These are phyloP conservation scores for Athene cunicularia DNA, from an alignment of 2,113 vertebrate species.

Conservation along the genomic window DNA sequence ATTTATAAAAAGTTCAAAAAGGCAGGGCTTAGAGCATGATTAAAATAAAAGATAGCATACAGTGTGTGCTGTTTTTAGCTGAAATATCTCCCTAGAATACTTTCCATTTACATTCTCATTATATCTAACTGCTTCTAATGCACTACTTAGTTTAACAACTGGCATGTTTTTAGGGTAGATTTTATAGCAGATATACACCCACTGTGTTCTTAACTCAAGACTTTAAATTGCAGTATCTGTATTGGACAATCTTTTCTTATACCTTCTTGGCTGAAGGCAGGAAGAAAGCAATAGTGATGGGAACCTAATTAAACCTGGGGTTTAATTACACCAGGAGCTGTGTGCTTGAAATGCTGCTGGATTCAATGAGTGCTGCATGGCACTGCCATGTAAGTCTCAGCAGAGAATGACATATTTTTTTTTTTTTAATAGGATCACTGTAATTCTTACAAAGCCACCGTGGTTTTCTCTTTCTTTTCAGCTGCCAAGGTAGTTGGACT, in stretches of 20 bases:
- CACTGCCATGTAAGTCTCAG: slow-evolving; percentile 24
- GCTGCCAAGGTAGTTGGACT: slow-evolving; percentile 45
- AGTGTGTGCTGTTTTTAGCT: slow-evolving; percentile 47
- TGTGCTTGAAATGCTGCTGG: slow-evolving; percentile 30
- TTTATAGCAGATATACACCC: slow-evolving; percentile 39
- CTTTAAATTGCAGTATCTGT: slow-evolving; percentile 48
- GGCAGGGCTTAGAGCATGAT: slow-evolving; percentile 58
- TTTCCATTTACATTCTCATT: slow-evolving; percentile 67
- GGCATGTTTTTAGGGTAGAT: slow-evolving; percentile 60
- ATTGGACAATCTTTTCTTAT: slow-evolving; percentile 54
- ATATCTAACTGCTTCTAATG: slow-evolving; percentile 58
- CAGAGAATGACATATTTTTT: not conserved
- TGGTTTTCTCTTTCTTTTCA: slow-evolving; percentile 48
- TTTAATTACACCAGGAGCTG: slow-evolving; percentile 28
- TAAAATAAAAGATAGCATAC: slow-evolving; percentile 65
- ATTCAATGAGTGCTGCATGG: slow-evolving; percentile 20
- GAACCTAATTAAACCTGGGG: slow-evolving; percentile 49
- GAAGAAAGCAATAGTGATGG: slow-evolving; percentile 50
- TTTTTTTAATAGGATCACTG: slow-evolving; percentile 36
- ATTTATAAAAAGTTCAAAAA: slow-evolving; percentile 69
- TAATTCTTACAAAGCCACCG: slow-evolving; percentile 38
- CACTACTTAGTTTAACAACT: slow-evolving; percentile 62
- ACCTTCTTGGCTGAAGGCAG: slow-evolving; percentile 35
- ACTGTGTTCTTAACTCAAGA: slow-evolving; percentile 38
- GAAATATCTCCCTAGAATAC: slow-evolving; percentile 62